Evolutionary conservation across 1,140 invertebrate species (phyloP), one percentile per base, ranked within the genome.

Genomic region (Telenomus remus): DNA sequence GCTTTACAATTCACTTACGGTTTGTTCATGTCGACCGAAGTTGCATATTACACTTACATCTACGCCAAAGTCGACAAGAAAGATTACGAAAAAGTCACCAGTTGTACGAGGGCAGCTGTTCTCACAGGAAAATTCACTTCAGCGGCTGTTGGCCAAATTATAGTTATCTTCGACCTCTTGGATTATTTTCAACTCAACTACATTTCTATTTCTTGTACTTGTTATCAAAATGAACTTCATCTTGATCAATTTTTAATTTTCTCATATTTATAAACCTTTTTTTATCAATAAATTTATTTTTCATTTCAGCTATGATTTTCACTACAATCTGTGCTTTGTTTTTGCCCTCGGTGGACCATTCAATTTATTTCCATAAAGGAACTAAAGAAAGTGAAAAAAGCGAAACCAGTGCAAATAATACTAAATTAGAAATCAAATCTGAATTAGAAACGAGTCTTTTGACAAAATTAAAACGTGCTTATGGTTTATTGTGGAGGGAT

Each of bases 1-100:
- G 76, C 89, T 14, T 46, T 87, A 14, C 86, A 90, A 83, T 84
- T 87, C 16, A 90, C 93, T 60, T 97, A 95, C 87, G 96, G 96
- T 2, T 88, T 95, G 9, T 95, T 94, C 79, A 92, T 95, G 82
- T 95, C 96, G 0, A 92, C 95, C 7, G 96, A 98, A 88, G 93
- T 98, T 0, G 96, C 96, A 0, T 98, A 97, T 86, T 95, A 93
- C 74, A 96, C 96, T 0, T 98, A 98, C 80, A 96, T 97, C 70
- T 98, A 97, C 88, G 95, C 96, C 9, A 95, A 96, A 90, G 95
- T 97, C 43, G 90, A 92, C 61, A 91, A 89, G 76, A 86, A 91
- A 16, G 91, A 92, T 79, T 97, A 95, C 82, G 92, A 95, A 78
- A 89, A 91, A 69, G 94, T 95, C 0, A 94, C 95, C 0, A 92